Evolutionary conservation across 1,140 invertebrate genomes (phyloP), one percentile per base, ranked within the genome.

Genomic region (Pseudomyrmex sp.): DNA sequence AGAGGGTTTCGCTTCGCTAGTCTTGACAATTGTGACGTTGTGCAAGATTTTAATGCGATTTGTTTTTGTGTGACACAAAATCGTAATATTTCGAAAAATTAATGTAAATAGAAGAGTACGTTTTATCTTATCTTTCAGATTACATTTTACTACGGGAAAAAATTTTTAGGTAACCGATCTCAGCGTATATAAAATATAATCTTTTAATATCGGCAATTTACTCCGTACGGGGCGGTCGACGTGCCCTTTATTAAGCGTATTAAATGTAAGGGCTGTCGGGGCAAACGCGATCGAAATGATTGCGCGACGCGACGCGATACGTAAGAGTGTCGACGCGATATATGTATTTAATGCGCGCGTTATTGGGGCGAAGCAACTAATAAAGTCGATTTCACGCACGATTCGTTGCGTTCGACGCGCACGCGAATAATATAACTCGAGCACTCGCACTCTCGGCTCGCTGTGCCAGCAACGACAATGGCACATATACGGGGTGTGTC

Each of bases 321-420:
- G 77, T 89, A 66, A 76, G 72, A 87, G 82, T 84, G 66, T 72
- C 66, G 18, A 59, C 54, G 76, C 82, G 85, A 84, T 88, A 87
- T 82, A 72, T 87, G 82, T 85, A 83, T 74, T 85, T 88, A 88
- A 88, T 88, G 86, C 73, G 65, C 52, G 18, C 83, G 85, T 89
- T 91, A 91, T 91, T 89, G 66, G 66, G 50, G 63, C 56, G 80
- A 84, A 84, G 85, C 85, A 90, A 91, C 89, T 92, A 93, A 93
- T 93, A 93, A 93, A 93, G 91, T 88, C 88, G 91, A 93, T 93
- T 93, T 93, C 92, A 93, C 90, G 92, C 85, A 77, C 88, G 90
- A 91, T 89, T 92, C 90, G 89, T 89, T 87, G 86, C 82, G 88
- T 91, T 89, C 77, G 88, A 86, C 59, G 68, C 74, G 87, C 66